phyloP scores from a whole-genome alignment of 2,113 vertebrate species.

The Amphiprion ocellaris region DNA sequence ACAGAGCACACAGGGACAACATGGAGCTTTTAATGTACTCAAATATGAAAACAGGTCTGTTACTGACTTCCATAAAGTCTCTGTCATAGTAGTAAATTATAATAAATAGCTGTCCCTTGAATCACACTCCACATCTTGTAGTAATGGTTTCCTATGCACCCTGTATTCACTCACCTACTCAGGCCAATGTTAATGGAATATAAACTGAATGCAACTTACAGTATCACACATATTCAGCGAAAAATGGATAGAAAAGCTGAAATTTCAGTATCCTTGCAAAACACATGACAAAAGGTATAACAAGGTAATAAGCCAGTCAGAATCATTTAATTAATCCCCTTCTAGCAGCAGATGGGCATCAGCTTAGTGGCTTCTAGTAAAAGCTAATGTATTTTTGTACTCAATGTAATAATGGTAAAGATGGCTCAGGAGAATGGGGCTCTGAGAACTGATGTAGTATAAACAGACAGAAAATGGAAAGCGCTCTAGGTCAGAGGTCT shows the following conservation, averaged over 20 bases:
- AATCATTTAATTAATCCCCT: constrained; percentile 74
- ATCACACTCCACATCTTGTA: constrained; percentile 13
- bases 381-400: constrained; percentile 74
- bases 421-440: constrained; percentile 21
- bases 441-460: constrained; percentile 15
- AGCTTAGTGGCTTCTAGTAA: constrained; percentile 67
- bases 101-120: constrained; percentile 51
- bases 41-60: constrained; percentile 54
- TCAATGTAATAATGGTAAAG: constrained; percentile 63
- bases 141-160: constrained; percentile 36
- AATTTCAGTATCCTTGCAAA: constrained; percentile 13
- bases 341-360: constrained; percentile 63
- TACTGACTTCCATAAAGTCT: constrained; percentile 55
- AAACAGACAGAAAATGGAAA: constrained; percentile 52
- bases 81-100: constrained; percentile 43
- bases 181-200: not conserved
- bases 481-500: constrained; percentile 19
- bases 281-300: constrained; percentile 52
- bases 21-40: constrained; percentile 31
- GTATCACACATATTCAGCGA: not conserved
- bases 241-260: not conserved
- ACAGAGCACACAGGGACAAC: constrained; percentile 20
- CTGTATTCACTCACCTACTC: constrained; percentile 29
- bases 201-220: not conserved
- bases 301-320: constrained; percentile 57